These are phyloP conservation scores for Ophion costatus DNA, from an alignment of 2,888 invertebrate species.

Conservation along the genomic window DNA sequence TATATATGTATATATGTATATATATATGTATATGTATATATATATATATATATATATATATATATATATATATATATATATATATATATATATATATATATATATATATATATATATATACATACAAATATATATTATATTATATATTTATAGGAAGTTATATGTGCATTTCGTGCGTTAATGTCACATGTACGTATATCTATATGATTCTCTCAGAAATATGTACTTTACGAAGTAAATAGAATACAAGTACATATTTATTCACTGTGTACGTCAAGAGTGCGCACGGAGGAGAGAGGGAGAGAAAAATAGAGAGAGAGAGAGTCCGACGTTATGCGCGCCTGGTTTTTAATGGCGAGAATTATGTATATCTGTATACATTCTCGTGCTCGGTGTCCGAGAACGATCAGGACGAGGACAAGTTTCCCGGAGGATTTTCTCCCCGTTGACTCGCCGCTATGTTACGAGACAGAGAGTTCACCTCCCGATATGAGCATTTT, in stretches of 20 bases:
- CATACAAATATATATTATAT: slow-evolving; percentile 9
- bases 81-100: slow-evolving; percentile 17
- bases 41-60: slow-evolving; percentile 6
- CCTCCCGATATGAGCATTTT: too few relatives aligned
- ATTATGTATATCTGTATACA: not conserved
- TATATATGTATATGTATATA: slow-evolving; percentile 21
- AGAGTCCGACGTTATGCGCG: not conserved
- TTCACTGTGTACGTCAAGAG: not conserved
- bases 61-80: slow-evolving; percentile 7
- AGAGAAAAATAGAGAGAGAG: not conserved
- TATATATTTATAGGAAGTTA: not conserved
- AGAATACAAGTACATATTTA: slow-evolving; percentile 35
- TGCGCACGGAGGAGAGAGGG: not conserved
- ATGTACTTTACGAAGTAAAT: slow-evolving; percentile 20
- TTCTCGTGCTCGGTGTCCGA: not conserved
- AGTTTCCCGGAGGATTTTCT: not conserved
- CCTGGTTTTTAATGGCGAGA: not conserved
- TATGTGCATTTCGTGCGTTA: slow-evolving; percentile 29
- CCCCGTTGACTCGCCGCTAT: not conserved
- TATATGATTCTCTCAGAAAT: slow-evolving; percentile 26
- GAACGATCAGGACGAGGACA: not conserved
- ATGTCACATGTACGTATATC: slow-evolving; percentile 39
- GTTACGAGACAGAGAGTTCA: not conserved
- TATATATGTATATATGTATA: slow-evolving; percentile 11
- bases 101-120: slow-evolving; percentile 6